phyloP scores from a whole-genome alignment of 2,797 vertebrate genomes.

The Hydrolagus colliei region DNA sequence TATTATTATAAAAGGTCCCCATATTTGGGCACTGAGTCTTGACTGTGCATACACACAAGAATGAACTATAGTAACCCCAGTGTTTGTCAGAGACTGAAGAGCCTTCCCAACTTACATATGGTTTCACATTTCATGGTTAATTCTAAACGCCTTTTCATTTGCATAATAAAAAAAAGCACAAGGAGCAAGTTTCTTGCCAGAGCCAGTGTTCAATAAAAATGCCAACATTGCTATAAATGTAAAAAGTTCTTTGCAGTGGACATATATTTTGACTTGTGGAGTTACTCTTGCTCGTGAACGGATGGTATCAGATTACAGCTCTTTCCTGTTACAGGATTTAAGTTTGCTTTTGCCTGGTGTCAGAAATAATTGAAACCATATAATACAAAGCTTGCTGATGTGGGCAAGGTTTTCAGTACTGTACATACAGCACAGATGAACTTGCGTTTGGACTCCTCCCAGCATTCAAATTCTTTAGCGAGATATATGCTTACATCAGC shows the following conservation, averaged over 20 bases:
- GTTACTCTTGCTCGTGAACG: not conserved
- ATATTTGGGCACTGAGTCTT: not conserved
- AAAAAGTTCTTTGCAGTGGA: not conserved
- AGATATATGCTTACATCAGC: no score
- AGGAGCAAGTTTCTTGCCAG: no score
- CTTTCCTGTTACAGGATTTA: slow-evolving; percentile 47
- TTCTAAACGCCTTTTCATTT: not conserved
- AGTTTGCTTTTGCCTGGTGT: slow-evolving; percentile 32
- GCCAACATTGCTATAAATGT: not conserved
- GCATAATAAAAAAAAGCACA: not conserved
- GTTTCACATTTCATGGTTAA: not conserved
- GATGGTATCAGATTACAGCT: slow-evolving; percentile 44
- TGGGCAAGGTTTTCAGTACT: slow-evolving; percentile 42
- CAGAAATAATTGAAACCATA: slow-evolving; percentile 54
- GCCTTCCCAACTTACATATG: slow-evolving; percentile 40
- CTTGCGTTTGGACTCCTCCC: slow-evolving; percentile 28
- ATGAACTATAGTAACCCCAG: slow-evolving; percentile 46
- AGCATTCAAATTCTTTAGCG: not conserved
- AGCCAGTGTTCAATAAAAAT: not conserved
- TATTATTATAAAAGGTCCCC: not conserved
- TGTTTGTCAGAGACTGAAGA: not conserved
- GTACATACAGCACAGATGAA: slow-evolving; percentile 34
- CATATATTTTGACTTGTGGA: not conserved
- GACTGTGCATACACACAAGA: not conserved
- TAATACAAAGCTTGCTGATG: slow-evolving; percentile 53